Evolutionary conservation across 2,113 vertebrate genomes (phyloP), one percentile per base, ranked within the genome.

Genomic region (Galbula dea): DNA sequence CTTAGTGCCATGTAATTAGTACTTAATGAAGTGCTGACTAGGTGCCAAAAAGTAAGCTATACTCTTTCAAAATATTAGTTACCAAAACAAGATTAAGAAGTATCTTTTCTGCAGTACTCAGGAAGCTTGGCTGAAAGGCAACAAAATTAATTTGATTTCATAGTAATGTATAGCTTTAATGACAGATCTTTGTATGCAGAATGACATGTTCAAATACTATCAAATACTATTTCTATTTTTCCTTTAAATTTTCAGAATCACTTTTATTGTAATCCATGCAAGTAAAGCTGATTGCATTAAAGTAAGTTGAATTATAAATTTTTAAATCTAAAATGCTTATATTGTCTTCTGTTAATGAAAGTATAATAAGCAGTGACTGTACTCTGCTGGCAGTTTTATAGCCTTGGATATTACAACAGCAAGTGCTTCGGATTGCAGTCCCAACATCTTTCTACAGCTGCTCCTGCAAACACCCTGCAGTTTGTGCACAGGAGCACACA

Each of bases 21-120:
- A 92, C 93, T 87, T 88, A 86, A 88, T 55, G 22, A 91, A 83
- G 55, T 27, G 55, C 26, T 81, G 89, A 74, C 86, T 75, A 78
- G 36, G 39, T 84, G 52, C 71, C 71, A 88, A 85, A 93, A 88
- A 46, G 34, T 58, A 89, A 91, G 46, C 36, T 58, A 43, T 10
- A 61, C 2, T 66, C 29, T 69, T 76, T 91, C 37, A 89, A 73
- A 89, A 76, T 1, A 52, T 62, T 49, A 49, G n/a, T 83, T 76
- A 69, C 61, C 45, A 68, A 77, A 91, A 69, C 45, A 80, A 79
- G 30, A 91, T 65, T 46, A 14, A 91, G 66, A 82, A 66, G 12
- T 45, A 32, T 76, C 17, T 89, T 73, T 87, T 54, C 59, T 73
- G 22, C 34, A 84, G 27, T 48, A 48, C 2, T 62, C 19, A 11